A percentile compares a stretch with the other conserved stretches of the same genome.
Evolutionary conservation across 2,888 invertebrate species (phyloP).

Genomic region (Dolichopus griseipennis): DNA sequence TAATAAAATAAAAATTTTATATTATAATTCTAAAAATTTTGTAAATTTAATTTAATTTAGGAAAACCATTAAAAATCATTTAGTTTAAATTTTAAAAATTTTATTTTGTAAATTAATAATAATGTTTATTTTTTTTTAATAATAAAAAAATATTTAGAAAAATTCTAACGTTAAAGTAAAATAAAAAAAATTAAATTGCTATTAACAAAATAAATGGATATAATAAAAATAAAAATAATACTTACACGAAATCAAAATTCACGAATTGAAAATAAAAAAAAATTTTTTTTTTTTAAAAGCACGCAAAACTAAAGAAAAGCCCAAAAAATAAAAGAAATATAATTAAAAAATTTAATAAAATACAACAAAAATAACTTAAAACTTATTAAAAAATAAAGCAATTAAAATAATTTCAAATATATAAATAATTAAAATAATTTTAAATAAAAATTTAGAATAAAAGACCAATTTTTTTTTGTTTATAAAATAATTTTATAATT

Average conservation of each 20-base stretch:
- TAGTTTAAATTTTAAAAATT: no score
- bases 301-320: background rate
- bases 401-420: slow-evolving; percentile 12
- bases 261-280: slow-evolving; percentile 13
- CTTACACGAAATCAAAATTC: slow-evolving; percentile 11
- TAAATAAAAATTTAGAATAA: slow-evolving; percentile 12
- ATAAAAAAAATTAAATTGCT: no score
- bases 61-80: no score
- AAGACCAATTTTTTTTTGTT: slow-evolving; percentile 25
- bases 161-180: no score
- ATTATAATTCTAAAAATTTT: no score
- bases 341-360: background rate
- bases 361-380: slow-evolving; percentile 16
- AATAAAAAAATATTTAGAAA: no score
- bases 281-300: background rate
- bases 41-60: no score
- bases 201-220: no score
- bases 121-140: no score
- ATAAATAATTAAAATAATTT: slow-evolving; percentile 16
- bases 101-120: no score
- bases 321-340: background rate
- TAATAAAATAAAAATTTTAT: no score
- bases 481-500: slow-evolving; percentile 18
- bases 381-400: slow-evolving; percentile 7
- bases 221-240: background rate